A percentile compares a stretch with the other conserved stretches of the same genome.
phyloP scores from a whole-genome alignment of 2,888 invertebrate species.

The Ptychoptera contaminata region DNA sequence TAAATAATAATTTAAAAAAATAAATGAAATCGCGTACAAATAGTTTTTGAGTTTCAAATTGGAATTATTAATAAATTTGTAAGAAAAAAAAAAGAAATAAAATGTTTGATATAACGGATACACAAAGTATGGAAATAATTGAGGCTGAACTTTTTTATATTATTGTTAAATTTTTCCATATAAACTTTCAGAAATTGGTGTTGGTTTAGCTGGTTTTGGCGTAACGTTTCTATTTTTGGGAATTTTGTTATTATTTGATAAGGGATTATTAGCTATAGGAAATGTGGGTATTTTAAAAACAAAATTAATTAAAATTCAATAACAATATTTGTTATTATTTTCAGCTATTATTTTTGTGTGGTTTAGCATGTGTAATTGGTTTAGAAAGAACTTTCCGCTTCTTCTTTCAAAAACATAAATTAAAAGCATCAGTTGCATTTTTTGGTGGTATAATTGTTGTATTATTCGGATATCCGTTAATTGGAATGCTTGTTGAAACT shows the following conservation, averaged over 20 bases:
- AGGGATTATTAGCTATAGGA: slow-evolving; percentile 94
- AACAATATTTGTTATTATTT: slow-evolving; percentile 20
- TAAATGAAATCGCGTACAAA: slow-evolving; percentile 1
- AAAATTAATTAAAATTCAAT: not conserved
- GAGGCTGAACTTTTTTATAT: not conserved
- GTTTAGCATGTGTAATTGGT: slow-evolving; percentile 91
- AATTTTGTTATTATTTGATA: slow-evolving; percentile 85
- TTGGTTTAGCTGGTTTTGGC: slow-evolving; percentile 92
- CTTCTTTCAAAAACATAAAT: slow-evolving; percentile 94
- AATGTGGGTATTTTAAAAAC: slow-evolving; percentile 59
- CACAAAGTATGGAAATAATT: slow-evolving; percentile 52
- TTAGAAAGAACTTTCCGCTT: slow-evolving; percentile 88
- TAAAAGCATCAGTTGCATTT: slow-evolving; percentile 77
- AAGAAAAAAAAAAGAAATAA: slow-evolving; percentile 15
- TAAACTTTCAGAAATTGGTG: slow-evolving; percentile 76
- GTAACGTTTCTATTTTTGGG: slow-evolving; percentile 90
- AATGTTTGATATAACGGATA: slow-evolving; percentile 74
- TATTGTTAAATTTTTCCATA: slow-evolving; percentile 7
- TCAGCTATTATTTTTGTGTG: slow-evolving; percentile 90
- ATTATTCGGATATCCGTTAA: slow-evolving; percentile 84
- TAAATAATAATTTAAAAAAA: not conserved
- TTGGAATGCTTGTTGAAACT: slow-evolving; percentile 92
- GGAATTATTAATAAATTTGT: not conserved
- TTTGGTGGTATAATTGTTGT: slow-evolving; percentile 88
- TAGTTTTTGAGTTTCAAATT: too few species aligned